Conservation (phyloP, 37 sponge, comb jelly and placozoan genomes). For the Theonella swinhoei region DNA sequence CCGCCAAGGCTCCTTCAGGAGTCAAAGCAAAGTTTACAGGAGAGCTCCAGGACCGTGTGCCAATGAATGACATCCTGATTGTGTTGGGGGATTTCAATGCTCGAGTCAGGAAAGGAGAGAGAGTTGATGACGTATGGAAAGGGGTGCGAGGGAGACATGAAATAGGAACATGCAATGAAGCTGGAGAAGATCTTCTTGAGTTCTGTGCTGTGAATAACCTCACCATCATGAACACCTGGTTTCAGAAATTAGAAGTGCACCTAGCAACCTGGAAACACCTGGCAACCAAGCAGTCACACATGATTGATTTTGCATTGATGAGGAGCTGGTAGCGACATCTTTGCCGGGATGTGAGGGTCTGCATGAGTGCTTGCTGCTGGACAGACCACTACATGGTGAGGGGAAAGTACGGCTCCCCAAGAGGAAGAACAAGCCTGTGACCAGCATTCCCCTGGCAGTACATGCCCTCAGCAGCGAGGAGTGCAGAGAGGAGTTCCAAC, state of each 20-base stretch:
- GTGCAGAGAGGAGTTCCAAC: neutral
- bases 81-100: too few relatives aligned
- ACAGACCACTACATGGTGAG: slow-evolving; percentile 23
- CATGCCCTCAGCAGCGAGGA: neutral
- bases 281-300: slow-evolving; percentile 20
- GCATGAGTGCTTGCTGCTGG: slow-evolving; percentile 31
- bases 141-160: slow-evolving; percentile 36
- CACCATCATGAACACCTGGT: slow-evolving; percentile 60
- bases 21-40: slow-evolving; percentile 11
- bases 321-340: too few relatives aligned
- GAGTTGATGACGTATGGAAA: too few relatives aligned
- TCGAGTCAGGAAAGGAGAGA: neutral
- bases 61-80: slow-evolving; percentile 24
- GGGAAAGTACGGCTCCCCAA: neutral
- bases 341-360: slow-evolving; percentile 27
- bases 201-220: slow-evolving; percentile 51
- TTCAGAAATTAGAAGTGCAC: slow-evolving; percentile 31
- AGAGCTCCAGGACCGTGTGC: slow-evolving; percentile 21
- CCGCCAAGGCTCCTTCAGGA: too few relatives aligned
- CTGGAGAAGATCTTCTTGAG: too few relatives aligned
- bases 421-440: neutral
- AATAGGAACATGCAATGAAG: slow-evolving; percentile 24
- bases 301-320: slow-evolving; percentile 42
- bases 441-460: neutral
- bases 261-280: slow-evolving; percentile 45